Base-by-base conservation (phyloP, 2,113 vertebrate genomes). In the Pygathrix nemaeus region DNA sequence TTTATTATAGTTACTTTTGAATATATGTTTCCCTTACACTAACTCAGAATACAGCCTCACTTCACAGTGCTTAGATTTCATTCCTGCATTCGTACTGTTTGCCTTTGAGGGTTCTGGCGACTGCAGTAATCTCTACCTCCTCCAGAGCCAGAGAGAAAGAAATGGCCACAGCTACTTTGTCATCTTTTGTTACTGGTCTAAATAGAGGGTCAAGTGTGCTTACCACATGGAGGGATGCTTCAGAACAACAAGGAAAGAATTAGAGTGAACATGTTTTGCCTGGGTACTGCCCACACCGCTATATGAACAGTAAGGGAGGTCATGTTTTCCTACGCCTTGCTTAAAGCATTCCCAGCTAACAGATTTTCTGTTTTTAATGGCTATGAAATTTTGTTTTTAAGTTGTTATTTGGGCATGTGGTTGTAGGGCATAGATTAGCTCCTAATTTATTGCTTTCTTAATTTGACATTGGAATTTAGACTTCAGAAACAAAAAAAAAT, bases 321-420 rank as follows among this genome's bases (percentile, higher is more conserved):
- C 88, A 73, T 57, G 85, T 78, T 78, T 55, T 88, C 79, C 57
- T 75, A 55, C 86, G 27, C 40, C 32, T 91, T 80, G 27, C 83
- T 95, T 84, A 82, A 21, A 93, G 40, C 30, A 21, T 92, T 82
- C 57, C 66, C 30, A 94, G 43, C 43, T 83, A 96, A 91, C 95
- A 97, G 84, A n/a, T 94, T 97, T 93, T 90, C 80, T 59, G 92
- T 82, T 94, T 80, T 64, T 18, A 86, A 59, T 91, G 52, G n/a
- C 61, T 96, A 14, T 96, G 48, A 93, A 88, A 94, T 73, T 96
- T 88, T 94, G 27, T 96, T 97, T 97, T 93, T 82, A 97, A 96
- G 78, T 91, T 95, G 82, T 93, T 83, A 40, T 78, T 91, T 93
- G 78, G 90, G 38, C 81, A 86, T 95, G 90, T 88, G 96, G 59